Conservation (phyloP, 2,113 vertebrate genomes). For the Jaculus jaculus region DNA sequence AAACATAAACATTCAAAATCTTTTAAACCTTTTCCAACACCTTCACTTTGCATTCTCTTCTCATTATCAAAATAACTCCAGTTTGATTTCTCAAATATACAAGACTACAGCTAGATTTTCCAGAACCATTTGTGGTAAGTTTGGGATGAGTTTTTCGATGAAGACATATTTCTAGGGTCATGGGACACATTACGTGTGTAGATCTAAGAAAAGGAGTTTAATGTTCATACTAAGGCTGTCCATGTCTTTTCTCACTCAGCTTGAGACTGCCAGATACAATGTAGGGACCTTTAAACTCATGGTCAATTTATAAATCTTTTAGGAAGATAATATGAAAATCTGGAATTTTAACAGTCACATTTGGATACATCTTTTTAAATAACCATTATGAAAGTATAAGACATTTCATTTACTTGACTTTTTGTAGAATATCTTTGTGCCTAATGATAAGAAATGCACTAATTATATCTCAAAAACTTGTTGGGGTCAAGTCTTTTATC, state of each 20-base stretch:
- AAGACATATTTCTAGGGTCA: not conserved
- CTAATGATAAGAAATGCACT: not conserved
- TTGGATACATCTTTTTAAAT: conserved; percentile 25
- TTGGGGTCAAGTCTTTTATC: not conserved
- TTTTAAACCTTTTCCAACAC: conserved; percentile 8
- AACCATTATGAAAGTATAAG: not conserved
- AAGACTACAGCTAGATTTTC: not conserved
- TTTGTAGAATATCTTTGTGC: not conserved
- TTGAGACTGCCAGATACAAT: not conserved
- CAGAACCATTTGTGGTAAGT: not conserved
- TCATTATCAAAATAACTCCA: conserved; percentile 21
- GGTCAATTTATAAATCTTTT: not conserved
- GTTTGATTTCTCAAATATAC: not conserved
- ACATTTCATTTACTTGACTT: not conserved
- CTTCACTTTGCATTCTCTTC: not conserved
- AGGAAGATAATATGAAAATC: not conserved
- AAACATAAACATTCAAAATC: not conserved
- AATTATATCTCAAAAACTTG: conserved; percentile 1
- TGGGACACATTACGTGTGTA: not conserved
- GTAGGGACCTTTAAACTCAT: not conserved
- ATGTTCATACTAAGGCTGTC: not conserved
- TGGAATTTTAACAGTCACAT: not conserved
- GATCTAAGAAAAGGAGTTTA: not conserved
- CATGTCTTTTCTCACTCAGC: not conserved
- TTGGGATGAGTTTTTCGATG: conserved; percentile 23